Percentiles rank a stretch among this genome's conserved stretches.
Conservation (phyloP, 2,797 vertebrate genomes). For the Myotis myotis region DNA sequence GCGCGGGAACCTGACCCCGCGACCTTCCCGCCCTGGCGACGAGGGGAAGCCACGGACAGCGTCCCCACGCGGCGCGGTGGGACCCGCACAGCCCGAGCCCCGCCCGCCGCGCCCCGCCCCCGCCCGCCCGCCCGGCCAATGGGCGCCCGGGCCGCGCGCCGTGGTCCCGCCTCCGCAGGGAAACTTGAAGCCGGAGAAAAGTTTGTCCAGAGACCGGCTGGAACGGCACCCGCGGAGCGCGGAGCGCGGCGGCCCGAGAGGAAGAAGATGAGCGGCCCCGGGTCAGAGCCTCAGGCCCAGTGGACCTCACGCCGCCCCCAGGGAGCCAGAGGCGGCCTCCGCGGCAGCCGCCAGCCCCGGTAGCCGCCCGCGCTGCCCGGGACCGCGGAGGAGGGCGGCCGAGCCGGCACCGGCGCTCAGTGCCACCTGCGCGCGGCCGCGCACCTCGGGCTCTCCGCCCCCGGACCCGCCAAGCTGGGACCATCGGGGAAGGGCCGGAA, state of each 20-base stretch:
- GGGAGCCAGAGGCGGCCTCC: not conserved
- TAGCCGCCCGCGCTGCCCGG: conserved; percentile 41
- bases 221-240: not conserved
- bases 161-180: conserved; percentile 58
- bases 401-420: not conserved
- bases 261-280: conserved; percentile 61
- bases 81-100: fast-evolving
- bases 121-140: conserved; percentile 38
- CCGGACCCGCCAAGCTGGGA: not conserved
- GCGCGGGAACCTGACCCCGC: fast-evolving
- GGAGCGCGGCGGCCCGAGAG: not conserved
- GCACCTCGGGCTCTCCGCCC: not conserved
- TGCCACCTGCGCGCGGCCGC: conserved; percentile 57
- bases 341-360: conserved; percentile 21
- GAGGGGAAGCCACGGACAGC: not conserved
- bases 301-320: conserved; percentile 25
- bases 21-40: fast-evolving
- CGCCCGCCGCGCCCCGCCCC: not conserved
- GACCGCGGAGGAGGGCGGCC: not conserved
- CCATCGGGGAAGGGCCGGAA: not conserved
- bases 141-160: conserved; percentile 21
- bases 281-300: conserved; percentile 33
- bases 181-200: conserved; percentile 72
- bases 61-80: fast-evolving
- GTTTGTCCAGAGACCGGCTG: conserved; percentile 70